Conservation (phyloP, 2,113 vertebrate genomes). For the Poecilia latipinna region DNA sequence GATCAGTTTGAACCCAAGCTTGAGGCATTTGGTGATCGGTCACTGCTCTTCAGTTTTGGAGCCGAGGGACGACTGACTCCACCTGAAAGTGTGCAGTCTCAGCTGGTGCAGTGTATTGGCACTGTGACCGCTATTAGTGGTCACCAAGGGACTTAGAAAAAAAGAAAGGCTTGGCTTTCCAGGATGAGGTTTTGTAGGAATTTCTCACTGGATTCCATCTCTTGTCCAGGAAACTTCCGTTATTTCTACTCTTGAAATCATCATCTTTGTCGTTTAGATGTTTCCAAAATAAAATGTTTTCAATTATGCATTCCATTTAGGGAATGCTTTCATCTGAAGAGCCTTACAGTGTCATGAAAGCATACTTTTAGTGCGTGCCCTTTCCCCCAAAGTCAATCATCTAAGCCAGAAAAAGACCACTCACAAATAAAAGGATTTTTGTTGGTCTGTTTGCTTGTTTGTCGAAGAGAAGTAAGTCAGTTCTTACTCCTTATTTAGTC, state of each 20-base stretch:
- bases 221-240: background rate
- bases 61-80: constrained; percentile 9
- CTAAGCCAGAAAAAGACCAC: constrained; percentile 43
- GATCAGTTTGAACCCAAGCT: constrained; percentile 44
- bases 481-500: constrained; percentile 2
- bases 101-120: background rate
- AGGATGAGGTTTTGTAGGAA: background rate
- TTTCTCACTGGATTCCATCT: constrained; percentile 2
- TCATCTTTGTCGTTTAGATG: constrained; percentile 39
- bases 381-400: constrained; percentile 21
- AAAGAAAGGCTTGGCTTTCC: background rate
- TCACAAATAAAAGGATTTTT: constrained; percentile 50
- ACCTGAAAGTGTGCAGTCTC: background rate
- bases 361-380: constrained; percentile 42
- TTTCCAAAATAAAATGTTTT: constrained; percentile 57
- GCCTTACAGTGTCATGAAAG: constrained; percentile 30
- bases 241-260: constrained; percentile 11
- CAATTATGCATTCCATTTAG: constrained; percentile 67
- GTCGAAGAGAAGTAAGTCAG: constrained; percentile 6
- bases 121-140: constrained; percentile 12
- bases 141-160: background rate
- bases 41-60: constrained; percentile 22
- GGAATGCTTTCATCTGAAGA: constrained; percentile 67
- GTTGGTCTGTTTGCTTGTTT: constrained; percentile 45
- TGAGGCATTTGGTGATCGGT: constrained; percentile 34